Evolutionary conservation across 2,797 vertebrate species (phyloP).

Genomic region (Sebastes taczanowskii): DNA sequence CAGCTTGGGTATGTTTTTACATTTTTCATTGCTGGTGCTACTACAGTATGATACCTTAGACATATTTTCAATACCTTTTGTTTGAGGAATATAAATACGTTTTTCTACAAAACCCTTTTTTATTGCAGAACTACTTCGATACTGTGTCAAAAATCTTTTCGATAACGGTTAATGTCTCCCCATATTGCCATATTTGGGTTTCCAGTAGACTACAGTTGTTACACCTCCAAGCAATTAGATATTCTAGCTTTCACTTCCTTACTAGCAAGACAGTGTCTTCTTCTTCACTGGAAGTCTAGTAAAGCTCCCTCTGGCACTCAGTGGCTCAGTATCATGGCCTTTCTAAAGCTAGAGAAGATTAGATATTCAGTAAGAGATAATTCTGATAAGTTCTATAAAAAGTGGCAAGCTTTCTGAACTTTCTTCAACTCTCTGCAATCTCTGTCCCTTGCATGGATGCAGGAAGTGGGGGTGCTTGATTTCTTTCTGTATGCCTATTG

Average conservation of each 20-base stretch:
- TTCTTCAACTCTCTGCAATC: not conserved
- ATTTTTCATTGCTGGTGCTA: not conserved
- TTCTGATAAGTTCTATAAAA: not conserved
- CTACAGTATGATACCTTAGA: not conserved
- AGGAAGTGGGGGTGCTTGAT: too few species aligned
- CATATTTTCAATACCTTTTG: not conserved
- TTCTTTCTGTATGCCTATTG: too few species aligned
- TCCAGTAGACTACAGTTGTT: not conserved
- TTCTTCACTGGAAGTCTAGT: not conserved
- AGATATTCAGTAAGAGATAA: not conserved
- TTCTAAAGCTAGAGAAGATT: not conserved
- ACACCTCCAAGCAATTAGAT: not conserved
- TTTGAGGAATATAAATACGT: not conserved
- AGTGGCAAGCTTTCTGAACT: not conserved
- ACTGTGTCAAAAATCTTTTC: not conserved
- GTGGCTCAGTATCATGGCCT: not conserved
- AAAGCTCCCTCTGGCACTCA: not conserved
- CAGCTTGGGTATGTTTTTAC: not conserved
- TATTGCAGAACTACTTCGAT: not conserved
- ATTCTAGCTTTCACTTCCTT: not conserved
- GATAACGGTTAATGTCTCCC: not conserved
- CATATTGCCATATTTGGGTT: not conserved
- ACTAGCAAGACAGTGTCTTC: not conserved
- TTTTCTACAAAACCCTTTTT: not conserved
- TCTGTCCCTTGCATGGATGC: not conserved